These are phyloP conservation scores for Sarcophaga caerulescens DNA, from an alignment of 2,888 invertebrate species.

Conservation along the genomic window DNA sequence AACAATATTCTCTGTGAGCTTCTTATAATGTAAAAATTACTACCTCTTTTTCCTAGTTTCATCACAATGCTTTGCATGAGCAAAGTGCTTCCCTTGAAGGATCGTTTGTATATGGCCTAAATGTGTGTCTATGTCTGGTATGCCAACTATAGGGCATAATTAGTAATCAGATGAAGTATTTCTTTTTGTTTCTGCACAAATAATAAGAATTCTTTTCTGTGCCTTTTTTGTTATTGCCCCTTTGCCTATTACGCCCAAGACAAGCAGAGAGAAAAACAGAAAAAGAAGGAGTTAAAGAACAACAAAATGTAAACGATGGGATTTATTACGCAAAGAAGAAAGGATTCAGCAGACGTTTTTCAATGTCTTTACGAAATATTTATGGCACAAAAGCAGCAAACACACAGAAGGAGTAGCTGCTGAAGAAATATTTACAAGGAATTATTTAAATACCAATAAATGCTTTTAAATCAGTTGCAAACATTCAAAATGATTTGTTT, in stretches of 20 bases:
- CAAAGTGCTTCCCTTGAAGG: too few relatives aligned
- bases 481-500: constrained; percentile 50
- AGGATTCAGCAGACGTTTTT: constrained; percentile 48
- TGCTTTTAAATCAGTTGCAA: constrained; percentile 67
- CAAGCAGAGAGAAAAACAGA: background rate
- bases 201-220: constrained; percentile 28
- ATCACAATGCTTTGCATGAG: too few relatives aligned
- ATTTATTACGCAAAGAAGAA: constrained; percentile 18
- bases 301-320: constrained; percentile 36
- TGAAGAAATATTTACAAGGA: constrained; percentile 47
- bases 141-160: too few relatives aligned
- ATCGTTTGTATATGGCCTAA: too few relatives aligned
- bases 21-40: too few relatives aligned
- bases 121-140: too few relatives aligned
- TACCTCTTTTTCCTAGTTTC: too few relatives aligned
- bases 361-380: constrained; percentile 42
- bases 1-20: too few relatives aligned
- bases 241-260: background rate
- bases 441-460: constrained; percentile 69
- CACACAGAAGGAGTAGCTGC: background rate
- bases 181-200: background rate
- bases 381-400: constrained; percentile 41
- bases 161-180: background rate
- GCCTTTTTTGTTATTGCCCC: background rate
- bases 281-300: constrained; percentile 23